These are phyloP conservation scores for Drosophila colorata DNA, from an alignment of 2,888 invertebrate species.

Conservation along the genomic window DNA sequence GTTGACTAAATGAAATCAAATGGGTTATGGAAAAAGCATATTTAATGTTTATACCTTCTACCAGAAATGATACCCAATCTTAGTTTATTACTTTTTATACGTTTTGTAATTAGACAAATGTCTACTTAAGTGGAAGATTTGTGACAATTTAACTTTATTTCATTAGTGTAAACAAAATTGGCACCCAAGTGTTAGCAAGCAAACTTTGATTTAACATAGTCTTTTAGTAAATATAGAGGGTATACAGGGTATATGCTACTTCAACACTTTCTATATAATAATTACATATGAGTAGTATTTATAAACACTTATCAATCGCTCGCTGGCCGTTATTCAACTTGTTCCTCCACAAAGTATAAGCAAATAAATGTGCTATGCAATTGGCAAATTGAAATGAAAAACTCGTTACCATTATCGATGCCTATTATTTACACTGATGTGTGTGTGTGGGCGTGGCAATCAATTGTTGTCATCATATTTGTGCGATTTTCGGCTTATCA, in stretches of 20 bases:
- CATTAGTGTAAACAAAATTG: too few species aligned
- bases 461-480: slow-evolving; percentile 64
- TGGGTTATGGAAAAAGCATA: too few species aligned
- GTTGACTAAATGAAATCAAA: too few species aligned
- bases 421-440: slow-evolving; percentile 25
- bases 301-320: slow-evolving; percentile 10
- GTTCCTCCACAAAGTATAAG: slow-evolving; percentile 8
- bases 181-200: too few species aligned
- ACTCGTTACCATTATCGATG: slow-evolving; percentile 35
- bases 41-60: too few species aligned
- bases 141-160: too few species aligned
- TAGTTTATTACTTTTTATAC: too few species aligned
- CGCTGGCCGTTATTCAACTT: background rate
- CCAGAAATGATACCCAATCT: too few species aligned
- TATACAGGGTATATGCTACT: background rate
- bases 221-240: too few species aligned
- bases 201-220: background rate
- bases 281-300: background rate
- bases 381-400: slow-evolving; percentile 39
- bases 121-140: too few species aligned
- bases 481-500: slow-evolving; percentile 69
- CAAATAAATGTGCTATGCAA: slow-evolving; percentile 24
- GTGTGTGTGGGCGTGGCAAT: slow-evolving; percentile 44
- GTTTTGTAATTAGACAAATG: too few species aligned
- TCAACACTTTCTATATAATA: background rate